Evolutionary conservation across 1,140 invertebrate species (phyloP).

Genomic region (Bombus superbus): DNA sequence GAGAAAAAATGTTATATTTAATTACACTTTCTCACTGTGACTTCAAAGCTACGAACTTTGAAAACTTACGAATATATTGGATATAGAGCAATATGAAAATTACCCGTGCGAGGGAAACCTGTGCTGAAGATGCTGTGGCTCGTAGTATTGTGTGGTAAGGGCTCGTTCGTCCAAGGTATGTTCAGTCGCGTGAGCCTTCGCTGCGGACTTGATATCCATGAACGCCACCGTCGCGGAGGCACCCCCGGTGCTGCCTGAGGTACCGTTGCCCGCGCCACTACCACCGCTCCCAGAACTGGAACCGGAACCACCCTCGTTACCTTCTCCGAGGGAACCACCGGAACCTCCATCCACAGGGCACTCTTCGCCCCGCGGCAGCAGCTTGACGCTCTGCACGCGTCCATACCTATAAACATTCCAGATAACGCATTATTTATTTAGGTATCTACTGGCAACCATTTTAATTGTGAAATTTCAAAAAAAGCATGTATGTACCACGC

Average conservation of each 20-base stretch:
- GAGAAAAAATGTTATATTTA: background rate
- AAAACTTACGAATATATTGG: background rate
- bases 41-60: background rate
- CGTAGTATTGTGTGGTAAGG: constrained; percentile 96
- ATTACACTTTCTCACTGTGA: background rate
- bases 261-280: constrained; percentile 82
- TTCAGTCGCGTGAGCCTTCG: constrained; percentile 95
- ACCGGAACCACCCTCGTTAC: constrained; percentile 79
- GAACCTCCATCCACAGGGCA: constrained; percentile 83
- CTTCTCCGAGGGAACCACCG: constrained; percentile 75
- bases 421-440: background rate
- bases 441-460: background rate
- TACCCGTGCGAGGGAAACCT: constrained; percentile 82
- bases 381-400: constrained; percentile 97
- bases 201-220: constrained; percentile 98
- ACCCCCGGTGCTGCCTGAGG: constrained; percentile 84
- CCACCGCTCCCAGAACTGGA: constrained; percentile 75
- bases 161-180: constrained; percentile 93
- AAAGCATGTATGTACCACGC: background rate
- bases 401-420: constrained; percentile 90
- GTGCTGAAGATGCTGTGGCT: constrained; percentile 86
- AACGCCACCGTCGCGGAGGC: constrained; percentile 94
- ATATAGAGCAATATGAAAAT: constrained; percentile 26
- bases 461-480: no score
- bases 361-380: constrained; percentile 88